A percentile compares a stretch with the other conserved stretches of the same genome.
phyloP scores from a whole-genome alignment of 2,888 invertebrate genomes.

The Homarus gammarus region DNA sequence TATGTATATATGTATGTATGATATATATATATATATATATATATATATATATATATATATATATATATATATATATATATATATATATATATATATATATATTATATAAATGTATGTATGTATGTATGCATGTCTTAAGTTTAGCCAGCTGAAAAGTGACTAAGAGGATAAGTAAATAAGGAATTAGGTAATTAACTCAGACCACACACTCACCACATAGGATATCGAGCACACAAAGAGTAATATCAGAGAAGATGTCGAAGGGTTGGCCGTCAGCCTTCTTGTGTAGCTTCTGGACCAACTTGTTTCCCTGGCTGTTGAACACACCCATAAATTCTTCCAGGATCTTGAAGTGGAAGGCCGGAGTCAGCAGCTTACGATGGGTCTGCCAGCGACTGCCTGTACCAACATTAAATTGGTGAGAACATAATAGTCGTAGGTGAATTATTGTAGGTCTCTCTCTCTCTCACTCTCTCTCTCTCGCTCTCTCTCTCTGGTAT shows the following conservation, averaged over 20 bases:
- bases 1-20: too few species aligned
- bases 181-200: not conserved
- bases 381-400: conserved; percentile 82
- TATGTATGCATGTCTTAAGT: too few species aligned
- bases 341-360: conserved; percentile 89
- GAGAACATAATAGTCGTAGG: too few species aligned
- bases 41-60: not conserved
- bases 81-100: not conserved
- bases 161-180: not conserved
- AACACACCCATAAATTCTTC: conserved; percentile 86
- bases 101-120: too few species aligned
- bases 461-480: not conserved
- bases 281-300: conserved; percentile 82
- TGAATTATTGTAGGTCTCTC: not conserved
- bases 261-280: conserved; percentile 78
- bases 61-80: not conserved
- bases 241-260: conserved; percentile 84
- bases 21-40: too few species aligned
- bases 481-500: not conserved
- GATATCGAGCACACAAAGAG: conserved; percentile 84
- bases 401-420: not conserved
- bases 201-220: conserved; percentile 77
- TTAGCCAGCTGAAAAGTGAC: too few species aligned
- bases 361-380: conserved; percentile 87
- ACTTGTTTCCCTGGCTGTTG: conserved; percentile 83